Evolutionary conservation across 2,113 vertebrate genomes (phyloP).

Genomic region (Protomyctophum bolini): DNA sequence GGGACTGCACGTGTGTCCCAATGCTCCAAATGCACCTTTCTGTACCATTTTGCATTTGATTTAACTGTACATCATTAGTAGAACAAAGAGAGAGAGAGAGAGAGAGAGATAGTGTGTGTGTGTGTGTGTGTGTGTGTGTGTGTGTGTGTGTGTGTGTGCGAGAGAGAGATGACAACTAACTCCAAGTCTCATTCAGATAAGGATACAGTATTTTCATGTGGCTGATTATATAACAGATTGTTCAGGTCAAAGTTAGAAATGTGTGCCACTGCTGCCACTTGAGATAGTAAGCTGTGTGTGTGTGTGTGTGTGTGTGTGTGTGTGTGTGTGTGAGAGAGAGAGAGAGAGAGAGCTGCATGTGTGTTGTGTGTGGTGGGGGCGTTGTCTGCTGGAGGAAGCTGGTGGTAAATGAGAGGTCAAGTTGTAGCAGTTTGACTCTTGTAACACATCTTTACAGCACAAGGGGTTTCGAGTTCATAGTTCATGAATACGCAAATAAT

Average conservation of each 20-base stretch:
- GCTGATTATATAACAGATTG: conserved; percentile 36
- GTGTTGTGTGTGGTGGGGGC: too few relatives aligned
- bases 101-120: too few relatives aligned
- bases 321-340: neutral
- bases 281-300: neutral
- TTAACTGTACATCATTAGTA: too few relatives aligned
- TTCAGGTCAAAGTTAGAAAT: neutral
- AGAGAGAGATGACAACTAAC: neutral
- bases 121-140: neutral
- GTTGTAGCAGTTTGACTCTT: too few relatives aligned
- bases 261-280: conserved; percentile 2
- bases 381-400: too few relatives aligned
- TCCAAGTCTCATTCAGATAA: conserved; percentile 8
- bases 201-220: neutral
- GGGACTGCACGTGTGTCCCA: conserved; percentile 52
- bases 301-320: neutral
- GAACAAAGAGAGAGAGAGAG: too few relatives aligned
- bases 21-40: conserved; percentile 9
- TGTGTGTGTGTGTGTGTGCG: neutral
- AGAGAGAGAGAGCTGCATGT: too few relatives aligned
- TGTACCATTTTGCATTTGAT: too few relatives aligned
- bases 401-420: too few relatives aligned
- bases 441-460: too few relatives aligned
- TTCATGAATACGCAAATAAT: too few relatives aligned
- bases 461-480: too few relatives aligned